phyloP scores from a whole-genome alignment of 2,888 invertebrate species.

The Lobophora halterata region DNA sequence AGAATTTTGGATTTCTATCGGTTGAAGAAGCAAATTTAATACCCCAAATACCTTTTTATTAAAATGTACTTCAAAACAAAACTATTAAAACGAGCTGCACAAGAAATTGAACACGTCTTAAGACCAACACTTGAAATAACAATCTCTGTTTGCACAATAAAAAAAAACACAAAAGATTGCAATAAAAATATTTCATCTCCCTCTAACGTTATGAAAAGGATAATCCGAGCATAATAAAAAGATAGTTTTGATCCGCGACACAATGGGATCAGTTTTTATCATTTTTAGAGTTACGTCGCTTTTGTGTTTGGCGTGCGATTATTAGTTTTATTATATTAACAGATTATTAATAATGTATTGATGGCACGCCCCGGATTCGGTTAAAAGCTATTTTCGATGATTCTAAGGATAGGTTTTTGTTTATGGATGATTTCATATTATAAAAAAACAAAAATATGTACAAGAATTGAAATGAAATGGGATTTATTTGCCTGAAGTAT shows the following conservation, averaged over 20 bases:
- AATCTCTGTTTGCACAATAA: conserved; percentile 11
- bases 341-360: conserved; percentile 13
- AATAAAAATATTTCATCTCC: conserved; percentile 32
- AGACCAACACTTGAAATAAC: conserved; percentile 26
- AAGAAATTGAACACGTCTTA: conserved; percentile 7
- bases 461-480: no score
- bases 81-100: conserved; percentile 2
- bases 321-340: conserved; percentile 6
- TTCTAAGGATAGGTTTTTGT: background rate
- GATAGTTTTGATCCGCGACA: conserved; percentile 42
- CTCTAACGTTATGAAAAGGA: conserved; percentile 27
- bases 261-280: conserved; percentile 31
- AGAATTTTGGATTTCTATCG: no score
- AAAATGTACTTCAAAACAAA: conserved; percentile 1
- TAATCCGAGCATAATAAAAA: conserved; percentile 37
- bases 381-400: background rate
- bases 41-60: no score
- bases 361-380: conserved; percentile 15
- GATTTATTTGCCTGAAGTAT: no score
- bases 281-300: conserved; percentile 17
- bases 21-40: no score
- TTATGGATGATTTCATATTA: background rate
- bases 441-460: conserved; percentile 5
- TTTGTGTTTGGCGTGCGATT: conserved; percentile 21
- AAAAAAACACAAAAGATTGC: conserved; percentile 38